Base-by-base conservation (phyloP, 2,888 invertebrate species). In the Drymonia ruficornis region DNA sequence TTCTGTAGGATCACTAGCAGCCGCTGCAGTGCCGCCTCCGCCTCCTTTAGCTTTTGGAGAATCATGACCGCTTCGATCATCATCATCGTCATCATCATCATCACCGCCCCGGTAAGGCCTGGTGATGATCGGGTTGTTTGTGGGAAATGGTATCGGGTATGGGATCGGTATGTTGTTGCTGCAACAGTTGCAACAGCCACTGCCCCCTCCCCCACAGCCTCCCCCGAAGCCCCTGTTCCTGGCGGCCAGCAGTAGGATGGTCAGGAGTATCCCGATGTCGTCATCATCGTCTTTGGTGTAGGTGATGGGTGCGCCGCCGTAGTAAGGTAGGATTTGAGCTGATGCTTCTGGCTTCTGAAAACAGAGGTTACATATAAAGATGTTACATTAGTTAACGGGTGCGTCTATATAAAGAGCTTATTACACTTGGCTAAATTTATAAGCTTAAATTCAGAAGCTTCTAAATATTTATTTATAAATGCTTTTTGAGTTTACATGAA, bases 121-220 rank as follows among this genome's bases (percentile, higher is more conserved):
- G 4, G 55, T 70, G 9, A 86, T 78, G n/a, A 86, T 63, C 0
- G 83, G 74, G 48, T 72, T 83, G 50, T 81, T 84, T 0, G 76
- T 84, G 0, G 86, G 84, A 16, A 85, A 65, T 0, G 86, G 80
- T 54, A 87, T 83, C 0, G 87, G 87, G 49, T 76, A 86, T 0
- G 88, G 87, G 36, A 87, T 72, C 0, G 84, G 86, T 11, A 86
- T 72, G 19, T 67, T 80, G 45, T 63, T 64, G 16, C 66, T 67
- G 9, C 74, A 60, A 49, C 78, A 76, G 49, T 67, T 72, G 53
- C 77, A 76, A 53, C 78, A 78, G 28, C 82, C 72, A 29, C 76
- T 67, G 16, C 73, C 49, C 42, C 73, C 62, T 12, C 62, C 34
- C 28, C 56, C 36, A 16, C 49, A 29, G 11, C 49, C 57, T 11